Base-by-base conservation (phyloP, 2,797 vertebrate genomes). In the Coregonus sp. region DNA sequence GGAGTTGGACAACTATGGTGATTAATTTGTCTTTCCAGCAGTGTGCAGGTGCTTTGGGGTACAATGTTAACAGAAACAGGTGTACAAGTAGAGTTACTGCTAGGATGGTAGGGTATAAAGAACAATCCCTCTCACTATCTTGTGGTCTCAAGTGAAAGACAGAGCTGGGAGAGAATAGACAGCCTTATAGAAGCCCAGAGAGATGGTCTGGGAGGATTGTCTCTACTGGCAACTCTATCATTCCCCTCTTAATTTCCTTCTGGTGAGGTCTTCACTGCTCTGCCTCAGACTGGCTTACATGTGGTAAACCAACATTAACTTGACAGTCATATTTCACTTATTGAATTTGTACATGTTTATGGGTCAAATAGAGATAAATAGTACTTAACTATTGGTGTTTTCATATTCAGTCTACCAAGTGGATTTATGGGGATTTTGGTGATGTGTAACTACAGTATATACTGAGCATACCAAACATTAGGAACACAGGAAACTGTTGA, bases 221-320 rank as follows among this genome's bases (percentile, higher is more conserved):
- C 75, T 59, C 74, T 75, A 82, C 71, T 74, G 73, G 65, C 71
- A 75, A 77, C 56, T 25, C 54, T 74, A 31, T 40, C 70, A 63
- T 77, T 71, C 74, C 73, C 77, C 73, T 86, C 75, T 86, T 90
- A 82, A 81, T 75, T 78, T 80, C 54, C 76, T 81, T 75, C 40
- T 16, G 51, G n/a, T 47, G 51, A 5, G 37, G 12, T n/a, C 25
- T 56, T 56, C 20, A 15, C 9, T 29, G 70, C 4, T 69, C 15
- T 59, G 18, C n/a, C 68, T 47, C 68, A 47, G 40, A 47, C 40
- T 47, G 66, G 5, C 14, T 33, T 15, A 15, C 66, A 68, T 68
- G 66, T 68, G 31, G 66, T 15, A 6, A 66, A 31, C 4, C 63
- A 14, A 15, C 40, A 47, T 9, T 47, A 11, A 47, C 40, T 47